These are phyloP conservation scores for Petrolisthes cinctipes DNA, from an alignment of 2,888 invertebrate species.

Conservation along the genomic window DNA sequence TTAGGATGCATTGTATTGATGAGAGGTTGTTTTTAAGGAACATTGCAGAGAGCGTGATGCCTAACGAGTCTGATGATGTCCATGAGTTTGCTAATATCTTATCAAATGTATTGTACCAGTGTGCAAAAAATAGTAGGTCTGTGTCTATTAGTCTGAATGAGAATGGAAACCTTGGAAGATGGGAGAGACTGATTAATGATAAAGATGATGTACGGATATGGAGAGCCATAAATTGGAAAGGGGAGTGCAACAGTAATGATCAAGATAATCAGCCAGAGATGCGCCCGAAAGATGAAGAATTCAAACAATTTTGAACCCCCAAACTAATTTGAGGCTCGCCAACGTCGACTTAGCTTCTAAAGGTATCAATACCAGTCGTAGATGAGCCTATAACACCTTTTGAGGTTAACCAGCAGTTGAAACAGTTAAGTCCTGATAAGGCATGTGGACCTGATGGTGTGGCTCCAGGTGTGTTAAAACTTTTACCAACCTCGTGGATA, in stretches of 20 bases:
- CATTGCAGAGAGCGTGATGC: background rate
- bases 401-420: background rate
- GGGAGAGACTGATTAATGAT: slow-evolving; percentile 1
- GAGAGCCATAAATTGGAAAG: slow-evolving; percentile 5
- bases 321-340: background rate
- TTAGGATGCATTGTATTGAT: background rate
- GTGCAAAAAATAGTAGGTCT: background rate
- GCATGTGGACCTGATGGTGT: slow-evolving; percentile 21
- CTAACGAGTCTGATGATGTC: background rate
- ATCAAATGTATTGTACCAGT: background rate
- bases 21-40: background rate
- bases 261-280: background rate
- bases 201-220: background rate
- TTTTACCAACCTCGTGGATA: slow-evolving; percentile 6
- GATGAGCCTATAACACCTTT: background rate
- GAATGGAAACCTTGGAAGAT: slow-evolving; percentile 4
- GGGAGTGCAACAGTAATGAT: background rate
- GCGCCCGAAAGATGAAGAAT: slow-evolving; percentile 1
- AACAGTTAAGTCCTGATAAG: slow-evolving; percentile 2
- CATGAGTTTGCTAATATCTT: background rate
- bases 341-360: background rate
- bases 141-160: background rate
- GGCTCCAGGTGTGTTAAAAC: slow-evolving; percentile 5
- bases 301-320: slow-evolving; percentile 11
- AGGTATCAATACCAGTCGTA: background rate